Conservation (phyloP, 2,888 invertebrate genomes). For the Caenorhabditis macrosperma region DNA sequence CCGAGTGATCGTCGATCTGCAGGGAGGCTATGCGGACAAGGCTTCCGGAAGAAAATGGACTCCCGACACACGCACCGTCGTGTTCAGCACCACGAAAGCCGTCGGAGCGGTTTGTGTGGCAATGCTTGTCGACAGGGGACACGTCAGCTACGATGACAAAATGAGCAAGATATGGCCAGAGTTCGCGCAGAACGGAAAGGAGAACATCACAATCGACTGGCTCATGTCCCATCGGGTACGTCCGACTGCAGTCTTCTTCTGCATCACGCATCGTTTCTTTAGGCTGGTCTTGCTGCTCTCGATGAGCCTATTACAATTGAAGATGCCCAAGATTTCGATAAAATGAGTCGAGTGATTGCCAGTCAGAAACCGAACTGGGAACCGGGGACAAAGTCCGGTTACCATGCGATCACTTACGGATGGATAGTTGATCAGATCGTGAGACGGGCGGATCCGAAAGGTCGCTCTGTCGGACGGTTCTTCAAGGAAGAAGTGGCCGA, state of each 20-base stretch:
- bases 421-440: constrained; percentile 81
- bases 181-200: constrained; percentile 82
- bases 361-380: constrained; percentile 78
- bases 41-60: constrained; percentile 74
- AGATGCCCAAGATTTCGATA: constrained; percentile 79
- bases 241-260: not conserved
- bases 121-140: constrained; percentile 80
- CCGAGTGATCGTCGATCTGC: constrained; percentile 81
- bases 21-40: constrained; percentile 70
- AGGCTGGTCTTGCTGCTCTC: constrained; percentile 81
- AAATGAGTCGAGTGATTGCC: constrained; percentile 80
- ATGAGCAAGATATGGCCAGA: constrained; percentile 81
- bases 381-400: constrained; percentile 76
- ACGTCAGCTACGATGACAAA: constrained; percentile 80
- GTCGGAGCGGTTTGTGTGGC: constrained; percentile 77
- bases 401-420: constrained; percentile 81
- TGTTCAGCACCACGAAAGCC: constrained; percentile 79
- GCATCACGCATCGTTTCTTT: constrained; percentile 2
- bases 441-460: constrained; percentile 80
- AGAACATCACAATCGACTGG: constrained; percentile 80
- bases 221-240: constrained; percentile 74
- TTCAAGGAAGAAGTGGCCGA: constrained; percentile 80
- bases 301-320: constrained; percentile 79
- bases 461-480: constrained; percentile 78
- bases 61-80: constrained; percentile 75